Evolutionary conservation across 2,113 vertebrate genomes (phyloP), one percentile per base, ranked within the genome.

Genomic region (Scatophagus argus): DNA sequence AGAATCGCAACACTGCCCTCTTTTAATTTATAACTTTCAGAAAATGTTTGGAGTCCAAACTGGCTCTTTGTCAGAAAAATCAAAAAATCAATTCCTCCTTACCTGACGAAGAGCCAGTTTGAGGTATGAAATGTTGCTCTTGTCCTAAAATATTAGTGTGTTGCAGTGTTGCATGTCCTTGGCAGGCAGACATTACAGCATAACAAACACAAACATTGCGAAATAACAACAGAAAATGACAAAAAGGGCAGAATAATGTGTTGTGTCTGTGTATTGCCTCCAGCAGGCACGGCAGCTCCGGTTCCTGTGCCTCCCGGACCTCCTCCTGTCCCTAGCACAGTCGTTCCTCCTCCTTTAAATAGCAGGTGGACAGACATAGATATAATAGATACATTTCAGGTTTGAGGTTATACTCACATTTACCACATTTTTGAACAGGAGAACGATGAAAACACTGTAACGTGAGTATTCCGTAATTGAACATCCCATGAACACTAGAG

Each of bases 231-330:
- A 36, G 12, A 25, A 17, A 46, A 23, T 5, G 3, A 47, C 16
- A 9, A 29, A 76, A 59, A 5, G 6, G 21, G 17, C 7, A 61
- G 31, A 46, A 31, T 34, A 5, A 70, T 65, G 66, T 65, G 12
- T 52, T 29, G 34, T 36, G 23, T 66, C 36, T 68, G 43, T 46
- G 38, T 73, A 84, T 88, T 89, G 38, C 91, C 88, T 91, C 92
- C 86, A 63, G 80, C 87, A 4, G 91, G 88, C 8, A 91, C 25
- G 16, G 56, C 65, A 17, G 83, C 81, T 55, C 92, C 92, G 56
- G 83, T 74, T 55, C 91, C 92, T 51, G 88, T 43, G 1, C 88
- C 84, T 49, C 84, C 89, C 54, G 78, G 82, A 23, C 67, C 87
- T 43, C 34, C 79, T 51, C 82, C 80, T 31, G 77, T 21, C n/a